phyloP scores from a whole-genome alignment of 2,888 invertebrate species.

The Eledona agricola region DNA sequence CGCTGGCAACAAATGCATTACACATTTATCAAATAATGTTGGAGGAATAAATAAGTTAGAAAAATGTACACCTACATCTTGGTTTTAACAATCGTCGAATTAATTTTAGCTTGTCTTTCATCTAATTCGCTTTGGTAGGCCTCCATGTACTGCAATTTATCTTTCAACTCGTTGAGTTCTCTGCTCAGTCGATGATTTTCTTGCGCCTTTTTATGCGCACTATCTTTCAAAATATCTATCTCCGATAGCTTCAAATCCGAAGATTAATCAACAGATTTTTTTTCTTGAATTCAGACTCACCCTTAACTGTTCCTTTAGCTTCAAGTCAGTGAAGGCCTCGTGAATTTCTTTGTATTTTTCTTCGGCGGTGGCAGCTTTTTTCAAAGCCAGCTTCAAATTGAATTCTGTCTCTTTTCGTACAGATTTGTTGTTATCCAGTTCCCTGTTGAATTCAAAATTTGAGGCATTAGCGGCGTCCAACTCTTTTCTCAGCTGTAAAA shows the following conservation, averaged over 20 bases:
- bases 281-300: slow-evolving; percentile 29
- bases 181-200: slow-evolving; percentile 8
- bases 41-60: neutral
- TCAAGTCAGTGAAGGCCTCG: slow-evolving; percentile 40
- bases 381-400: slow-evolving; percentile 41
- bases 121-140: slow-evolving; percentile 16
- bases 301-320: slow-evolving; percentile 45
- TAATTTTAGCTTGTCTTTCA: slow-evolving; percentile 11
- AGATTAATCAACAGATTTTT: neutral
- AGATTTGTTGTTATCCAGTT: slow-evolving; percentile 40
- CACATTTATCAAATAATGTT: no score
- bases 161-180: slow-evolving; percentile 13
- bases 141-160: slow-evolving; percentile 10
- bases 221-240: slow-evolving; percentile 8
- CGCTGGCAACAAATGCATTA: no score
- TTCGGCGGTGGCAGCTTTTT: slow-evolving; percentile 41
- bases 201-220: slow-evolving; percentile 11
- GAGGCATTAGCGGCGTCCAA: slow-evolving; percentile 41
- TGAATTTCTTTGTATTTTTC: slow-evolving; percentile 42
- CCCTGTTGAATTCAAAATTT: slow-evolving; percentile 37
- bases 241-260: slow-evolving; percentile 15
- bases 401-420: slow-evolving; percentile 43
- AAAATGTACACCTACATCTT: slow-evolving; percentile 8
- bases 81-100: neutral
- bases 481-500: slow-evolving; percentile 42